Evolutionary conservation across 2,113 vertebrate species (phyloP), one percentile per base, ranked within the genome.

Genomic region (Elephantulus edwardii): DNA sequence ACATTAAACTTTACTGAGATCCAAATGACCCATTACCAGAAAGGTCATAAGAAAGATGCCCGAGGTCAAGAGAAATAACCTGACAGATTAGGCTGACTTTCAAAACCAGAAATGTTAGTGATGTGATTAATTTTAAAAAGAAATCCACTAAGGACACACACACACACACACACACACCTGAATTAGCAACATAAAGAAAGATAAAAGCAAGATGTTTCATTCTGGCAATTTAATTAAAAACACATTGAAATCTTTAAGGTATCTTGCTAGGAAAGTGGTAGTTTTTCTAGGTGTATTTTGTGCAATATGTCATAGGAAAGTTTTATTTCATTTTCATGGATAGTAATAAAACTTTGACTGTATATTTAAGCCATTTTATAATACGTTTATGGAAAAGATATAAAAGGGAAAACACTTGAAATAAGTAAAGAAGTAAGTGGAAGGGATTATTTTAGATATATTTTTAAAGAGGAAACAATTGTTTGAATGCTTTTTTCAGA

Each of bases 71-170:
- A 54, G 7, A 94, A 17, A 91, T 62, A 90, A 87, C 50, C 17
- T 60, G 76, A 52, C 38, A 52, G 30, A 89, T 84, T 93, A 89
- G 60, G 48, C 48, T 89, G 10, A 16, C 44, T 76, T 93, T 88
- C 22, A 83, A 91, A 93, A 75, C 85, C 75, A 75, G 92, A 93
- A 92, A 75, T 84, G 22, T 74, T 83, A 77, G 86, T 90, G 83
- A 33, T 40, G 22, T 82, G 13, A 3, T 11, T 86, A 86, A 79
- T 50, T 2, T 17, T 20, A 60, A 42, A 87, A 64, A 42, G 40
- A 1, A 72, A 3, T 52, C 4, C 20, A 68, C 35, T 87, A 35
- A 92, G 60, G 16, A 86, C 88, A 70, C n/a, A n/a, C n/a, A n/a
- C n/a, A n/a, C n/a, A n/a, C n/a, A n/a, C n/a, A n/a, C n/a, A n/a